Evolutionary conservation across 2,888 invertebrate species (phyloP), one percentile per base, ranked within the genome.

Genomic region (Myathropa florea): DNA sequence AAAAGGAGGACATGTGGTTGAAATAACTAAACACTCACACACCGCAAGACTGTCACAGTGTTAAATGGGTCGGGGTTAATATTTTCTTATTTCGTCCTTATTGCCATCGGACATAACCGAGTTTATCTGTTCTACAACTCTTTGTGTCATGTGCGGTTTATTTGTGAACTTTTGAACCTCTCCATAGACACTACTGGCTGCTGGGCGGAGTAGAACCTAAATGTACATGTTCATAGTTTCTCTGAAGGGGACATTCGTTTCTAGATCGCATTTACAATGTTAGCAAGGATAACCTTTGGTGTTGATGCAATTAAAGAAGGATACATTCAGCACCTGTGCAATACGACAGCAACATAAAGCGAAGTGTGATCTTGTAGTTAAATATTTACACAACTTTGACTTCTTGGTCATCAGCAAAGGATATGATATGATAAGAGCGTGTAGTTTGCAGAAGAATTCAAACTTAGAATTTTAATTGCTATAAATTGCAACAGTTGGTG

Each of bases 51-150:
- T 78, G 78, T 57, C 70, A 67, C 72, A 72, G 67, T 83, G 78
- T 78, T 79, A 65, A 61, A 71, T 81, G 63, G 85, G 77, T 73
- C 65, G 70, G 70, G 85, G 85, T 86, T 78, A 78, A 86, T 86
- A 86, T 78, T 78, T 86, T 78, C 78, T 83, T 82, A 86, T 86
- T 82, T 78, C 61, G 82, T 71, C 73, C 82, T 83, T 86, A 82
- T 65, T 86, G 78, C 85, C 73, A 71, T 82, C 77, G 73, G 70
- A 78, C 78, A 82, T 73, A 82, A 73, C 85, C 73, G 82, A 78
- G 77, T 82, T 82, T 85, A 85, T 85, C 82, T 82, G 77, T 85
- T 86, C 60, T 77, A 73, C 70, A 86, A 82, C 64, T 75, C 73
- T 78, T 75, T 86, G 85, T 82, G 72, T 78, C 76, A 65, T 70